These are phyloP conservation scores for Premnoplex brunnescens DNA, from an alignment of 2,797 vertebrate species.

Conservation along the genomic window DNA sequence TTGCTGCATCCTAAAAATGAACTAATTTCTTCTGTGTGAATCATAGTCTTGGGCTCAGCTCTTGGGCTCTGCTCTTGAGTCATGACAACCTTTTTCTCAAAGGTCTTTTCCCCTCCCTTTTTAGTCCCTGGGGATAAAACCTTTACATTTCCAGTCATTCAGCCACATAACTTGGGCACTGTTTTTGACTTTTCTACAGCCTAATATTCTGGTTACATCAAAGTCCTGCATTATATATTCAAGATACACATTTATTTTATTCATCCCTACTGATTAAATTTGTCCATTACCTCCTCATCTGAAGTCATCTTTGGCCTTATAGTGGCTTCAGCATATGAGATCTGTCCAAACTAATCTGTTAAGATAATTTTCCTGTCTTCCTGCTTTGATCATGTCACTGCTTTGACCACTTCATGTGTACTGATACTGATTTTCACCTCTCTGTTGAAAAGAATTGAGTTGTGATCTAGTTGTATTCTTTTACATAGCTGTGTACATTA, in stretches of 20 bases:
- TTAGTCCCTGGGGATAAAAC: not conserved
- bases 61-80: not conserved
- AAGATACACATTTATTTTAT: not conserved
- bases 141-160: not conserved
- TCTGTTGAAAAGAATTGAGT: not conserved
- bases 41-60: not conserved
- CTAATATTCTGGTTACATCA: not conserved
- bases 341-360: not conserved
- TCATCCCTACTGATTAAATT: not conserved
- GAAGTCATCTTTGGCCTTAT: not conserved
- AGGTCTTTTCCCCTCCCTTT: not conserved
- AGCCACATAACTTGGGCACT: not conserved
- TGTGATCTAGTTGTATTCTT: not conserved
- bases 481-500: rapidly evolving
- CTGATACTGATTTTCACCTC: not conserved
- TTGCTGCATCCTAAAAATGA: not conserved
- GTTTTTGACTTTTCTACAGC: not conserved
- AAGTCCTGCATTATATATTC: not conserved
- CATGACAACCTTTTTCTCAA: not conserved
- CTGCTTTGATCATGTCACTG: not conserved
- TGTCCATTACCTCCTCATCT: not conserved
- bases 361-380: not conserved
- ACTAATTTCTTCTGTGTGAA: not conserved
- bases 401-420: not conserved
- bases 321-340: not conserved